phyloP scores from a whole-genome alignment of 2,113 vertebrate species.

The Gobio gobio region DNA sequence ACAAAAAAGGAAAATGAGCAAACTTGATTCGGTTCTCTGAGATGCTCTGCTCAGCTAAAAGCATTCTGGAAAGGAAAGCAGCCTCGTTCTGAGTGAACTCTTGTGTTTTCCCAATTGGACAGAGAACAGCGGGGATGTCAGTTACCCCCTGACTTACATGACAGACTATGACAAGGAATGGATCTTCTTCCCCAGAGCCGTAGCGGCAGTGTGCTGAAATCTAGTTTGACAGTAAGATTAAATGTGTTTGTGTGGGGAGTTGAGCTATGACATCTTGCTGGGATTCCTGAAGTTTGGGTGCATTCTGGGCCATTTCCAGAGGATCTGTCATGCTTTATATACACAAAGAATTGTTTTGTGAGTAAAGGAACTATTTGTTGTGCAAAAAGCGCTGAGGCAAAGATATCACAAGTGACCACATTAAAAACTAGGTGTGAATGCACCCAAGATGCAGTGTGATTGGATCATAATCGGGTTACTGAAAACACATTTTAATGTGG shows the following conservation, averaged over 20 bases:
- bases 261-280: conserved; percentile 48
- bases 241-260: conserved; percentile 38
- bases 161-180: conserved; percentile 52
- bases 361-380: not conserved
- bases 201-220: conserved; percentile 30
- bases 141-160: conserved; percentile 52
- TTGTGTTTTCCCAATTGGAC: conserved; percentile 40
- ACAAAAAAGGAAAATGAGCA: conserved; percentile 33
- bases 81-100: conserved; percentile 44
- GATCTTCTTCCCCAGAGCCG: conserved; percentile 46
- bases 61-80: conserved; percentile 48
- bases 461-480: not conserved
- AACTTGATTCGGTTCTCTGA: conserved; percentile 33
- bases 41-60: conserved; percentile 35
- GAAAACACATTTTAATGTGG: not conserved
- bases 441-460: not conserved
- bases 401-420: conserved; percentile 1
- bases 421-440: not conserved
- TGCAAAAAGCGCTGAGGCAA: not conserved
- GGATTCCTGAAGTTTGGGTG: conserved; percentile 39
- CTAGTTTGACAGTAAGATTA: conserved; percentile 50
- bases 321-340: not conserved
- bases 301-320: conserved; percentile 5
- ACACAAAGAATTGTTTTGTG: not conserved
- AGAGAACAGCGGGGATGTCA: conserved; percentile 50